phyloP scores from a whole-genome alignment of 2,797 vertebrate genomes.

The Podarcis lilfordi region DNA sequence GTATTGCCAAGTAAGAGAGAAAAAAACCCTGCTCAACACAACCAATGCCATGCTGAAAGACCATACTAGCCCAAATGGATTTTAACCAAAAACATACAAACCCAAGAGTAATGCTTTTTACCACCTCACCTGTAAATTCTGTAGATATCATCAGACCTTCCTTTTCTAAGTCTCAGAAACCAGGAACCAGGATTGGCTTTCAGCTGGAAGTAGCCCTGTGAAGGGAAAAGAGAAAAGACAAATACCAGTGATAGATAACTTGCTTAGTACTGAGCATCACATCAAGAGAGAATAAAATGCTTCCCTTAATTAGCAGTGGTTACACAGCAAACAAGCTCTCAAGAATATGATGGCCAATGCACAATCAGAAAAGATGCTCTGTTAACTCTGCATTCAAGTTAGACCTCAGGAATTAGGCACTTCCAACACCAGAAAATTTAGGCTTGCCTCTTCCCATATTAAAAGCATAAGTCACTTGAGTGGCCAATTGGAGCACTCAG shows the following conservation, averaged over 20 bases:
- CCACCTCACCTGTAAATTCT: slow-evolving; percentile 91
- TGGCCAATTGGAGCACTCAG: not conserved
- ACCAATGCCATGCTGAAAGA: not conserved
- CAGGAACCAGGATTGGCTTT: slow-evolving; percentile 98
- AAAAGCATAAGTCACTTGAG: not conserved
- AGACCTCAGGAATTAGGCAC: not conserved
- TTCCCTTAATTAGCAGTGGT: not conserved
- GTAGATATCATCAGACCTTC: slow-evolving; percentile 97
- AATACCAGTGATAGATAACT: not conserved
- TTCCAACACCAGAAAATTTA: not conserved
- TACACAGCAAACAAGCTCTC: not conserved
- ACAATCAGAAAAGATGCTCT: not conserved
- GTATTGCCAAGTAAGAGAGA: not conserved
- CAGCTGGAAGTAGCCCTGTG: slow-evolving; percentile 96
- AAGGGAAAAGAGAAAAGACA: not conserved
- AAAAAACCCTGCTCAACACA: not conserved
- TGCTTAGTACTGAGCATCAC: not conserved
- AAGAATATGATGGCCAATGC: not conserved
- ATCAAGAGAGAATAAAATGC: not conserved
- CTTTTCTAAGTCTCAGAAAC: slow-evolving; percentile 92
- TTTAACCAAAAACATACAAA: not conserved
- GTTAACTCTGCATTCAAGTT: not conserved
- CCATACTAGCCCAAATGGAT: not conserved
- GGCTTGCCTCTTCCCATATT: not conserved
- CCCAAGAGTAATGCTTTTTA: not conserved